phyloP scores from a whole-genome alignment of 2,113 vertebrate species.

The Ctenomys sociabilis region DNA sequence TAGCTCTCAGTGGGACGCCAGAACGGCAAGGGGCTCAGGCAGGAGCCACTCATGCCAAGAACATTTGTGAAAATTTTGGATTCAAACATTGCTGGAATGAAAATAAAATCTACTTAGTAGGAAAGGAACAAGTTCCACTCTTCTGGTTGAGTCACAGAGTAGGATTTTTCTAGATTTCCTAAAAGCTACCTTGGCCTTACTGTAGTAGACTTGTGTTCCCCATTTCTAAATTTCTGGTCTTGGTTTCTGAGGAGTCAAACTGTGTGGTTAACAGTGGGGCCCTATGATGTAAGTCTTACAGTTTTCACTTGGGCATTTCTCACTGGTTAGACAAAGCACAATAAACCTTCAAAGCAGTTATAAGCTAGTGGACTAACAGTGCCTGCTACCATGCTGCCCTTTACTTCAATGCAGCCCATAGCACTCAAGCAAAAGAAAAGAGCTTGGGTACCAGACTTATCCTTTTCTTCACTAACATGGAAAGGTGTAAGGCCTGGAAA shows the following conservation, averaged over 20 bases:
- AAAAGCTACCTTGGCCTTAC: neutral
- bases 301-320: neutral
- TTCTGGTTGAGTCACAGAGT: neutral
- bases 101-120: slow-evolving; percentile 38
- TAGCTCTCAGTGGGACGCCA: slow-evolving; percentile 75
- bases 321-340: neutral
- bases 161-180: neutral
- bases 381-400: neutral
- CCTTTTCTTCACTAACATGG: neutral
- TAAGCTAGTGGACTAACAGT: neutral
- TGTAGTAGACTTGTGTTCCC: neutral
- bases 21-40: neutral
- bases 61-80: neutral
- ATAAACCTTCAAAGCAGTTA: neutral
- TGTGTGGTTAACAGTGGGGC: neutral
- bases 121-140: neutral
- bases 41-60: slow-evolving; percentile 51
- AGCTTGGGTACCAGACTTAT: neutral
- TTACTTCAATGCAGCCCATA: neutral
- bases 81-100: slow-evolving; percentile 57
- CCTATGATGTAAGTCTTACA: neutral
- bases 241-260: neutral
- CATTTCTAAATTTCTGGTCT: neutral
- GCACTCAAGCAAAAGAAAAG: neutral
- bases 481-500: neutral